A percentile compares a stretch with the other conserved stretches of the same genome.
phyloP scores from a whole-genome alignment of 1,140 invertebrate genomes.

The Trachymyrmex septentrionalis region DNA sequence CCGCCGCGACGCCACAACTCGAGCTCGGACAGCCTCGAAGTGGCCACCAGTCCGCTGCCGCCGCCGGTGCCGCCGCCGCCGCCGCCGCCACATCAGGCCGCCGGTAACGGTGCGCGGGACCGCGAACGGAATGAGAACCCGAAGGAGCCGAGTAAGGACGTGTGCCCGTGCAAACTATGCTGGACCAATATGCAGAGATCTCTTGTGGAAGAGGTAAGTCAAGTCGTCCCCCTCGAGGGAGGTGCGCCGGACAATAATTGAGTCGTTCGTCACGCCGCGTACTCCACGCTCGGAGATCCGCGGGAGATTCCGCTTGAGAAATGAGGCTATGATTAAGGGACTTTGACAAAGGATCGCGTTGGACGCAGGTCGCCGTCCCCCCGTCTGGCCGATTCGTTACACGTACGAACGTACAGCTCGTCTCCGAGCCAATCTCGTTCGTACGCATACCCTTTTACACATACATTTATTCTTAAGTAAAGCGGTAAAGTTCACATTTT shows the following conservation, averaged over 20 bases:
- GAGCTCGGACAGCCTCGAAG: conserved; percentile 85
- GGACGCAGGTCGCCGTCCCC: conserved; percentile 14
- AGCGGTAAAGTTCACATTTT: neutral
- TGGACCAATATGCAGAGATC: conserved; percentile 83
- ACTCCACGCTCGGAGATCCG: conserved; percentile 51
- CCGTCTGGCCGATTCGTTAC: neutral
- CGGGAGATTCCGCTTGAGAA: conserved; percentile 59
- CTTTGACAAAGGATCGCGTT: conserved; percentile 53
- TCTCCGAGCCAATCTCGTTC: neutral
- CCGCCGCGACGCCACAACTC: conserved; percentile 85
- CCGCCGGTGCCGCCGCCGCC: conserved; percentile 85
- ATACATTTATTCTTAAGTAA: neutral
- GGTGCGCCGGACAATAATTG: conserved; percentile 49
- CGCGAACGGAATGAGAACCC: conserved; percentile 76
- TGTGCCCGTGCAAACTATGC: conserved; percentile 84
- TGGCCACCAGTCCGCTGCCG: conserved; percentile 85
- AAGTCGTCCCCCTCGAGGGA: conserved; percentile 36
- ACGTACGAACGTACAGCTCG: neutral
- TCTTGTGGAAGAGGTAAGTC: conserved; percentile 84
- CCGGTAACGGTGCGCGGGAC: conserved; percentile 63
- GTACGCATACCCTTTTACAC: neutral
- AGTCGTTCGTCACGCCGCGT: conserved; percentile 57
- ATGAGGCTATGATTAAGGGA: conserved; percentile 53
- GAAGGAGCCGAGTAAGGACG: conserved; percentile 79
- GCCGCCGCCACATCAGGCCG: conserved; percentile 81